Evolutionary conservation across 2,888 invertebrate species (phyloP), one percentile per base, ranked within the genome.

Genomic region (Amphipyra berbera): DNA sequence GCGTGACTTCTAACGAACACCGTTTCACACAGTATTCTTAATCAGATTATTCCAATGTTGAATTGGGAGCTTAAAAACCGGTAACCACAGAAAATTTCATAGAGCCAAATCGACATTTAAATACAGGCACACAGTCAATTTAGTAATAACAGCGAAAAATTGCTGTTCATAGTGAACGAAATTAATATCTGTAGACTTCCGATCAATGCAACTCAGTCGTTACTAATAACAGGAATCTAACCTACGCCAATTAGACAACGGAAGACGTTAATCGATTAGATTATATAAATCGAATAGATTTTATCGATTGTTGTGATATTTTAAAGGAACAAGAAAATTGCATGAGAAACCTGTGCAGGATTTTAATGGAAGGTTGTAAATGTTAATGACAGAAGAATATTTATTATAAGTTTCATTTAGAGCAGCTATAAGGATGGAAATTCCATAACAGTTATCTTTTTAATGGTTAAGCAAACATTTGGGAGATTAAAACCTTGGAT

Each of bases 151-250:
- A 49, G 46, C 35, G 44, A 68, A 48, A 62, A 73, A 73, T 70
- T 40, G 54, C 49, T n/a, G 41, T 5, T 56, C 54, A 54, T 61
- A 71, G 68, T 68, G 57, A 68, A 63, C 57, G 45, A 55, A 68
- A 55, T 74, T 73, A 55, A 54, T 74, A 69, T 68, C 37, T 37
- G 12, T n/a, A 37, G 41, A 71, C 75, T 74, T 75, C 67, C 61
- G 53, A 75, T 49, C 55, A 75, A 50, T 61, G 65, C 47, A 72
- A 70, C 76, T 57, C 53, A 60, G 46, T 52, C 71, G 46, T 56
- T 50, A 30, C 42, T 73, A 73, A 65, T 70, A 49, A 47, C 74
- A 65, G 58, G 57, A 69, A 77, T 77, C 46, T 21, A 45, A 57
- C 53, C 47, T 40, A 46, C 44, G 38, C 37, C 55, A 61, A 73